A percentile compares a stretch with the other conserved stretches of the same genome.
Evolutionary conservation across 2,113 vertebrate genomes (phyloP).

Genomic region (Calonectris borealis): DNA sequence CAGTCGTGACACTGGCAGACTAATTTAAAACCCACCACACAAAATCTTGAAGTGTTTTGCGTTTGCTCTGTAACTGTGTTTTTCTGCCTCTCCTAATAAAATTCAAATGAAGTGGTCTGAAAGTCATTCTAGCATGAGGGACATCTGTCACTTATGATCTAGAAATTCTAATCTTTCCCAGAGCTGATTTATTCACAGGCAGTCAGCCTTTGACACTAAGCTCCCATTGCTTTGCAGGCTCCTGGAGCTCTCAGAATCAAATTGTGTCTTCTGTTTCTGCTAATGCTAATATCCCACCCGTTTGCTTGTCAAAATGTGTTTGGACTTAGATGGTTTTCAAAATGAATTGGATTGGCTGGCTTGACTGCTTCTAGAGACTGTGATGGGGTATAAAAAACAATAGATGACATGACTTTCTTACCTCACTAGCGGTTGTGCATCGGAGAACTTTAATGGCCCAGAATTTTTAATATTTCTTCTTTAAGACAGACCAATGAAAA

Average conservation of each 20-base stretch:
- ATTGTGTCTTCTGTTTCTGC: not conserved
- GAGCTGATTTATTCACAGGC: constrained; percentile 1
- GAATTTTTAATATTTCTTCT: constrained; percentile 26
- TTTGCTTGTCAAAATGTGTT: constrained; percentile 26
- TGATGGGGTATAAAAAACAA: constrained; percentile 26
- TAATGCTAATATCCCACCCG: not conserved
- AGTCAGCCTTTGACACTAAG: constrained; percentile 4
- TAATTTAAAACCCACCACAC: not conserved
- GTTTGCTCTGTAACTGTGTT: not conserved
- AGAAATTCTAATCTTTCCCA: not conserved
- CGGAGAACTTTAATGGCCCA: constrained; percentile 18
- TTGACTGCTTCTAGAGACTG: not conserved
- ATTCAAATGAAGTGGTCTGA: constrained; percentile 10
- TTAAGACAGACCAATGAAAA: not conserved
- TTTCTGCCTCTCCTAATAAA: constrained; percentile 2
- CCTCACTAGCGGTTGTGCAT: not conserved
- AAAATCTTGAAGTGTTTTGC: not conserved
- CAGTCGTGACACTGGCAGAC: not conserved
- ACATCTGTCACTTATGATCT: constrained; percentile 28
- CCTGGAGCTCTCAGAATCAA: constrained; percentile 6
- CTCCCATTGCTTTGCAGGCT: not conserved
- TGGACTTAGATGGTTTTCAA: not conserved
- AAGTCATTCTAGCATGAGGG: constrained; percentile 12
- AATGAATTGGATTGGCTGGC: constrained; percentile 16
- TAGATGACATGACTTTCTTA: constrained; percentile 5